These are phyloP conservation scores for Lasioglossum albipes DNA, from an alignment of 1,140 invertebrate species.

Conservation along the genomic window DNA sequence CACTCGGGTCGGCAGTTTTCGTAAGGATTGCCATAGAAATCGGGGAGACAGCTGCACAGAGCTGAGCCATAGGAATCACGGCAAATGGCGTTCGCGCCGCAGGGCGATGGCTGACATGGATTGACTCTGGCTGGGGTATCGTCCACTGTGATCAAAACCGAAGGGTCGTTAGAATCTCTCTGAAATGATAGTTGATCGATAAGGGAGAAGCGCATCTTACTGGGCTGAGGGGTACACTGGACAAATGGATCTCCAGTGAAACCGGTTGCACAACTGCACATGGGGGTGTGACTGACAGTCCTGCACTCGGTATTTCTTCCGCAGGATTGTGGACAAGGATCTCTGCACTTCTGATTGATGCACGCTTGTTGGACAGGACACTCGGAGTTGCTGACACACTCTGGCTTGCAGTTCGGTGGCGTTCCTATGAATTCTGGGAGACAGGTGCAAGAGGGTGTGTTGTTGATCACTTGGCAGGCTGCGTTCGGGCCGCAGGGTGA, in stretches of 20 bases:
- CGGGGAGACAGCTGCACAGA: constrained; percentile 83
- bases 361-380: constrained; percentile 81
- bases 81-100: constrained; percentile 88
- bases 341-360: constrained; percentile 81
- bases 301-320: constrained; percentile 81
- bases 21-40: constrained; percentile 84
- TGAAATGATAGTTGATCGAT: too few species aligned
- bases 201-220: constrained; percentile 63
- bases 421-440: constrained; percentile 77
- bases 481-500: constrained; percentile 82
- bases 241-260: constrained; percentile 81
- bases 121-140: constrained; percentile 72
- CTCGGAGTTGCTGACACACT: constrained; percentile 81
- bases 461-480: constrained; percentile 79
- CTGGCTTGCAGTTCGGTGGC: constrained; percentile 79
- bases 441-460: constrained; percentile 80
- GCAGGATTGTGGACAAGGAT: constrained; percentile 82
- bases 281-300: constrained; percentile 82
- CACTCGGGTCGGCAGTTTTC: constrained; percentile 86
- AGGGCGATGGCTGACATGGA: constrained; percentile 88
- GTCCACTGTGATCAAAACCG: constrained; percentile 34
- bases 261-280: constrained; percentile 80
- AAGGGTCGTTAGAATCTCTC: background rate
- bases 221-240: constrained; percentile 74
- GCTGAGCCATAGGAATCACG: constrained; percentile 81